Evolutionary conservation across 2,888 invertebrate species (phyloP).

Genomic region (Phorcus lineatus): DNA sequence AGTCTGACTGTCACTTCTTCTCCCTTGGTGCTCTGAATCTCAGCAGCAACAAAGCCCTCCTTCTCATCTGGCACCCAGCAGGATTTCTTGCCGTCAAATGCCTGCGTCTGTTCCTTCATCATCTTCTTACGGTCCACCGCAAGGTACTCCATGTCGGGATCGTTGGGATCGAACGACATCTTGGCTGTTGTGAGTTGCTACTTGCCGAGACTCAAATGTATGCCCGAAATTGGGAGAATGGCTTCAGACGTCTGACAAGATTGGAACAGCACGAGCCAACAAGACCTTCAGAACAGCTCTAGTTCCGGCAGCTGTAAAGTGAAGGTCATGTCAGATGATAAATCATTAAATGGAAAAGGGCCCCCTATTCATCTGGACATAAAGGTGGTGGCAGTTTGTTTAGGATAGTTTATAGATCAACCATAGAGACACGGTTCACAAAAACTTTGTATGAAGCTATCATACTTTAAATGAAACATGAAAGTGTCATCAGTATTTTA

Average conservation of each 20-base stretch:
- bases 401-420: too few species aligned
- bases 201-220: neutral
- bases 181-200: neutral
- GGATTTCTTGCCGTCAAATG: conserved; percentile 86
- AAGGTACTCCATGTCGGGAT: conserved; percentile 72
- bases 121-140: conserved; percentile 70
- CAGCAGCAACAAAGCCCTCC: conserved; percentile 97
- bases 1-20: conserved; percentile 93
- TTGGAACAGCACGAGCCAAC: neutral
- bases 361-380: too few species aligned
- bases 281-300: neutral
- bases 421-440: too few species aligned
- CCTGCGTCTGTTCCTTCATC: conserved; percentile 64
- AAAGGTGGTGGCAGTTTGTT: too few species aligned
- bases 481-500: too few species aligned
- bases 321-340: neutral
- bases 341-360: too few species aligned
- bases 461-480: too few species aligned
- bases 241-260: neutral
- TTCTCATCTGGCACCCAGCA: conserved; percentile 99
- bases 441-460: too few species aligned
- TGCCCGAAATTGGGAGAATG: neutral
- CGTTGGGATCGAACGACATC: conserved; percentile 47
- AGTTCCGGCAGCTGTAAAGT: neutral
- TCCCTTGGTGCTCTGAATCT: conserved; percentile 98